Conservation (phyloP, 2,888 invertebrate species). For the Drosophila stalkeri region DNA sequence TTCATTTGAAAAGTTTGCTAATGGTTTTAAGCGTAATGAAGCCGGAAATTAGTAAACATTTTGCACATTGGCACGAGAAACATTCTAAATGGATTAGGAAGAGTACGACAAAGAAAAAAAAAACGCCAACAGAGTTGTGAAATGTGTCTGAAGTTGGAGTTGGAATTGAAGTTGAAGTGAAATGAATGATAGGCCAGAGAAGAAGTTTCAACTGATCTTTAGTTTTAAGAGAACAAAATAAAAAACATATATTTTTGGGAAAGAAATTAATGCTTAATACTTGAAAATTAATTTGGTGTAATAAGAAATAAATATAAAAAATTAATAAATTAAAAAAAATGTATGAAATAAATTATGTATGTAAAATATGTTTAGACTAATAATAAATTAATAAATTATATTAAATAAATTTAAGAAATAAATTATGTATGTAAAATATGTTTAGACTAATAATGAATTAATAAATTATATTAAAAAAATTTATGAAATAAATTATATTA, state of each 20-base stretch:
- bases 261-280: too few relatives aligned
- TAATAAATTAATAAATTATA: too few relatives aligned
- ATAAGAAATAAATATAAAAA: too few relatives aligned
- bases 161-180: neutral
- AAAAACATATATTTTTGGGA: neutral
- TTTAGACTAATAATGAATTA: too few relatives aligned
- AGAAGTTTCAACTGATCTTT: neutral
- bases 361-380: too few relatives aligned
- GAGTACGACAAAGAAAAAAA: neutral
- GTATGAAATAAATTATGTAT: too few relatives aligned
- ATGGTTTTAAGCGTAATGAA: slow-evolving; percentile 79
- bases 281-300: too few relatives aligned
- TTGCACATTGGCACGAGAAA: slow-evolving; percentile 50
- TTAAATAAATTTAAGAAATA: too few relatives aligned
- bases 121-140: slow-evolving; percentile 3
- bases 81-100: slow-evolving; percentile 9
- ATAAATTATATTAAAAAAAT: too few relatives aligned
- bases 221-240: neutral
- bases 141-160: neutral
- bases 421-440: too few relatives aligned
- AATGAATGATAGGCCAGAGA: neutral
- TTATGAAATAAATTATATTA: too few relatives aligned
- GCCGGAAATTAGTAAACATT: slow-evolving; percentile 79
- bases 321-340: too few relatives aligned
- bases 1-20: slow-evolving; percentile 75